Base-by-base conservation (phyloP, 2,888 invertebrate genomes). In the Bruchidius siliquastri region DNA sequence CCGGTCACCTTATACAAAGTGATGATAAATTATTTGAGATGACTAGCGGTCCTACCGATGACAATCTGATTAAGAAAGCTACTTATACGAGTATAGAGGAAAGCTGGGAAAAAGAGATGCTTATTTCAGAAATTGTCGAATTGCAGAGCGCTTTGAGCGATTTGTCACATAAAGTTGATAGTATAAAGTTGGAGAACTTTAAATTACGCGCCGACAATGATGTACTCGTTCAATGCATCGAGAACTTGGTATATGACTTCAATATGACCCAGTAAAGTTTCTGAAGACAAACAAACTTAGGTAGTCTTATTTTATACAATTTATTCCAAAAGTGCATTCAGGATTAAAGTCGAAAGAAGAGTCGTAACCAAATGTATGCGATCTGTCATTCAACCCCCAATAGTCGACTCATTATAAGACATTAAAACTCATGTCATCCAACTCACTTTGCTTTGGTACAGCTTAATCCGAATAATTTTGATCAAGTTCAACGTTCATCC, bases 81-180 rank as follows among this genome's bases (percentile, higher is more conserved):
- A 13, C 49, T 13, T 8, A 18, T 8, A n/a, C n/a, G n/a, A n/a
- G n/a, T n/a, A 26, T 26, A 26, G 18, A 49, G 6, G 49, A 49
- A 18, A 3, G 49, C 49, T 8, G 18, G 49, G 49, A 49, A 49
- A 49, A 13, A 49, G 49, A 49, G 13, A 49, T 49, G 49, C 68
- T 68, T 68, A 13, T 68, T n/a, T 68, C 68, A 10, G 8, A 68
- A 68, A 22, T 68, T 10, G 21, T 68, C 18, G 68, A 68, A 68
- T 13, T 68, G 68, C 68, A 68, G 20, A 68, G 22, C 22, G n/a
- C 68, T 68, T 22, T 68, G 68, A 68, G 22, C 8, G 68, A 68
- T 68, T 68, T 68, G 68, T 68, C 68, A 22, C 68, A n/a, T 3
- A 68, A 22, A 68, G 68, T 68, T 21, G 68, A 68, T 21, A 68